Evolutionary conservation across 2,797 vertebrate genomes (phyloP), one percentile per base, ranked within the genome.

Genomic region (Spinibarbus caldwelli): DNA sequence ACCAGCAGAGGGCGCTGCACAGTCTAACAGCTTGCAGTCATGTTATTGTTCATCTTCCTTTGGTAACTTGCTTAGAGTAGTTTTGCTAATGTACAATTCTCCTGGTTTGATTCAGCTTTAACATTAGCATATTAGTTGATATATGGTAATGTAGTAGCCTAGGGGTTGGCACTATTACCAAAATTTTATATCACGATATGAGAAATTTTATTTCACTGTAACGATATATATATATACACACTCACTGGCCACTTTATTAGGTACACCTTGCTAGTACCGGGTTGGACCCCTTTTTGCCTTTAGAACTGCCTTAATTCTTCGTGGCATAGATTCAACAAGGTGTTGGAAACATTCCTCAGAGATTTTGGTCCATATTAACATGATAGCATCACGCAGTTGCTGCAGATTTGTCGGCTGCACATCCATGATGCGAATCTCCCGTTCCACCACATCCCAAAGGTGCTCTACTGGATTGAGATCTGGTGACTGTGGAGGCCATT

Each of bases 331-430:
- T 34, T 34, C 31, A 34, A 34, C 31, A 34, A 34, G 31, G 31
- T 34, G 31, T 34, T 34, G 31, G 31, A 34, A 34, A 34, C 4
- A 34, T 34, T 34, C 31, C 31, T 34, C 31, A 34, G 31, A 34
- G 31, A 34, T 34, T 34, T 34, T 34, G 31, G 2, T 34, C 31
- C 31, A 26, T 62, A 59, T 52, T 54, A 83, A 91, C 78, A 86
- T 90, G 83, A 91, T 72, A 29, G 78, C 84, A 89, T 91, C 89
- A 92, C 21, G 0, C 85, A 90, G 87, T 90, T 91, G 84, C 78
- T 86, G 87, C 81, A 92, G 89, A 91, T 93, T 93, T 92, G 84
- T 92, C 82, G 41, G 90, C 87, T 92, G 89, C 86, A 91, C 89
- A 91, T 93, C 88, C 59, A 90, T 90, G 75, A 91, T 90, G 88